These are phyloP conservation scores for Atopsyche davidsoni DNA, from an alignment of 1,140 invertebrate genomes.

Conservation along the genomic window DNA sequence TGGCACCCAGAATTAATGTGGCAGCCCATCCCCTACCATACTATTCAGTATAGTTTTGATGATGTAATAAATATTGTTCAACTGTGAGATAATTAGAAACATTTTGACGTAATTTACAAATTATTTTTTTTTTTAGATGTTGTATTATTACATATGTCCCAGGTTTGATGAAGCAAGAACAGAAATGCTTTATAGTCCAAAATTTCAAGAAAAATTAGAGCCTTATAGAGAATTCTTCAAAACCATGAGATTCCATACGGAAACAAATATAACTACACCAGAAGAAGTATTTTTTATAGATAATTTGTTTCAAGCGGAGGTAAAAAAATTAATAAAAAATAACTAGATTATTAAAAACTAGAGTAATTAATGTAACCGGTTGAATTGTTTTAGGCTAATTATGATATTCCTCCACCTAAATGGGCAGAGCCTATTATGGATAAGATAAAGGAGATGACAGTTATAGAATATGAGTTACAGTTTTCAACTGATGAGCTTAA, in stretches of 20 bases:
- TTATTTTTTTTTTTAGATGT: constrained; percentile 33
- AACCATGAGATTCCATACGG: constrained; percentile 38
- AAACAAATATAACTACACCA: constrained; percentile 40
- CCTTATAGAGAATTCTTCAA: constrained; percentile 38
- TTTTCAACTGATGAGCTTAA: constrained; percentile 42
- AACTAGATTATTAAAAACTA: not conserved
- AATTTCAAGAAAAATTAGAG: constrained; percentile 34
- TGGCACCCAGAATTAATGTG: constrained; percentile 49
- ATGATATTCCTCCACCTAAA: constrained; percentile 38
- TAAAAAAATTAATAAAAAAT: constrained; percentile 27
- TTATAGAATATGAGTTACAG: constrained; percentile 43
- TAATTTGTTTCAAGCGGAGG: constrained; percentile 48
- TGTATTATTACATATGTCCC: constrained; percentile 48
- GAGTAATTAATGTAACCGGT: not conserved
- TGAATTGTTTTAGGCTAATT: constrained; percentile 39
- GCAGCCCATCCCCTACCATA: constrained; percentile 52
- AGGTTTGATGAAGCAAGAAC: constrained; percentile 46
- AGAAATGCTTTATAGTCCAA: constrained; percentile 36
- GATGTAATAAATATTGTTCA: constrained; percentile 38
- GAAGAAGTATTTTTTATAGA: constrained; percentile 48
- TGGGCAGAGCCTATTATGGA: constrained; percentile 46
- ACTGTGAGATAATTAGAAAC: no score
- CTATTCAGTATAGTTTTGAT: constrained; percentile 39
- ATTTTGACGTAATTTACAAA: no score
- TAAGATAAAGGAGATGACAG: constrained; percentile 44